Evolutionary conservation across 2,113 vertebrate genomes (phyloP), one percentile per base, ranked within the genome.

Genomic region (Lagopus muta): DNA sequence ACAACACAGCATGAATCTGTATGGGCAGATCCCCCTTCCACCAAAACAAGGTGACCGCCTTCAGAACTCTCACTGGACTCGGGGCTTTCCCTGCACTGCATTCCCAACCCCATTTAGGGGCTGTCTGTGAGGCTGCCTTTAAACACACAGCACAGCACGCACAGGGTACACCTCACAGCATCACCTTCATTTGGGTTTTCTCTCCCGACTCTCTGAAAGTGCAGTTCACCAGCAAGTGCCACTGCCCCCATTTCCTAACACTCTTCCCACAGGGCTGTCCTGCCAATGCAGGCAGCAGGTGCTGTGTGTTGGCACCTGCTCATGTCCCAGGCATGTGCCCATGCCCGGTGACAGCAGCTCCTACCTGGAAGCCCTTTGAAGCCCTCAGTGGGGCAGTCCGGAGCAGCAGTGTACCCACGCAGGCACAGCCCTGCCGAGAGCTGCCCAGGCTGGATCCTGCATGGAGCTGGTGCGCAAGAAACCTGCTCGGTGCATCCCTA

Each of bases 121-220:
- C 43, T 25, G 66, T 11, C 19, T 11, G 15, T 6, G 13, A 69
- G 32, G 61, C 36, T 62, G 36, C 58, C 9, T 19, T 48, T 0
- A 0, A 6, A 4, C 34, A 11, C 0, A 0, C 4, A 82, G 21
- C 16, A 2, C 25, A 20, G 61, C 2, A 9, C 2, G 15, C 34
- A 4, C 1, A 0, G 0, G 70, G 40, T 15, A 1, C 43, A 43
- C 47, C 28, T 22, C n/a, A 14, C 15, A 60, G 20, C 25, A 36
- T 2, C 52, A 20, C 50, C 11, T 18, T 10, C 21, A 0, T 21
- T 27, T n/a, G 5, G 21, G 10, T 50, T 58, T 73, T 66, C 76
- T 80, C 65, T 42, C 55, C 45, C 55, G 77, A 2, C n/a, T 70
- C n/a, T 70, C 72, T 28, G 21, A 42, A 91, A 81, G 47, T 50